Evolutionary conservation across 2,113 vertebrate species (phyloP).

Genomic region (Actenoides lindsayi): DNA sequence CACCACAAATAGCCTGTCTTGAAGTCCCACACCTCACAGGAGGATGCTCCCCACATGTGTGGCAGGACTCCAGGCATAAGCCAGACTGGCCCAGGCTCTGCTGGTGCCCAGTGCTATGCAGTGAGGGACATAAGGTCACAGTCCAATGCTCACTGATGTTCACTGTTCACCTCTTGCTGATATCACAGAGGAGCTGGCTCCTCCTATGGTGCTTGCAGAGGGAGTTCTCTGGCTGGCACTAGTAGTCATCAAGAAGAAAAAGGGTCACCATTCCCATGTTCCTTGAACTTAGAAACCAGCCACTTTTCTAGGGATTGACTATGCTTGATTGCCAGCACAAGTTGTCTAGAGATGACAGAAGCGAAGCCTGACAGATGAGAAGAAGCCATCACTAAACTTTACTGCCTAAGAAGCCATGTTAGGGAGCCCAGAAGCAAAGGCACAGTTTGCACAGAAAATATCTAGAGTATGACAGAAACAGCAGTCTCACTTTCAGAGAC

Average conservation of each 20-base stretch:
- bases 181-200: too few species aligned
- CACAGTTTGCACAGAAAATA: neutral
- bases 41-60: neutral
- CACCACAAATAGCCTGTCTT: neutral
- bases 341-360: neutral
- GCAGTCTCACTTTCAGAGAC: neutral
- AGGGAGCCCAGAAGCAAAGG: neutral
- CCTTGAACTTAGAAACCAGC: neutral
- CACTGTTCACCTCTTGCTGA: too few species aligned
- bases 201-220: too few species aligned
- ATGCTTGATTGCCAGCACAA: neutral
- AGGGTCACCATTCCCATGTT: neutral
- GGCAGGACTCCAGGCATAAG: neutral
- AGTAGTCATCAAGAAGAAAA: neutral
- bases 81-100: neutral
- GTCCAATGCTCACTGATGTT: fast-evolving
- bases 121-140: neutral
- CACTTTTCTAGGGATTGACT: neutral
- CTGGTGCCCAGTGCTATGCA: fast-evolving
- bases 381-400: neutral
- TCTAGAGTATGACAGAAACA: neutral
- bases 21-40: neutral
- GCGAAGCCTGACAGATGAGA: neutral
- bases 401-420: neutral
- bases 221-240: neutral